A percentile compares a stretch with the other conserved stretches of the same genome.
These are phyloP conservation scores for Platycheirus albimanus DNA, from an alignment of 2,888 invertebrate species.

Conservation along the genomic window DNA sequence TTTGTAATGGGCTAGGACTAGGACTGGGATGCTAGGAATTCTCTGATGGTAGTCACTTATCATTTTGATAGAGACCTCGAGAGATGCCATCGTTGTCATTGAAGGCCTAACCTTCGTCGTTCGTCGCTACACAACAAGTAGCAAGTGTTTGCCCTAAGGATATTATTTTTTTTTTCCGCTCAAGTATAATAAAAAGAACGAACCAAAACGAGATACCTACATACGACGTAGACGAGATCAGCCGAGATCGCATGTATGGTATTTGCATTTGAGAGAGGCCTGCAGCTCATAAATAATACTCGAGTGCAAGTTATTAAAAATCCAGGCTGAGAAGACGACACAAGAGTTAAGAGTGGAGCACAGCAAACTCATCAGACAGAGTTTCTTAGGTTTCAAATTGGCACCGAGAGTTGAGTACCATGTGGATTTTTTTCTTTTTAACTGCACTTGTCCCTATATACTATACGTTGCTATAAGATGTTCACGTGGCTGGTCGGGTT, in stretches of 20 bases:
- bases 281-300: conserved; percentile 70
- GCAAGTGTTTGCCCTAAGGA: conserved; percentile 66
- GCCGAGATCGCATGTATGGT: conserved; percentile 49
- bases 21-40: neutral
- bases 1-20: neutral
- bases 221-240: too few species aligned
- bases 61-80: conserved; percentile 53
- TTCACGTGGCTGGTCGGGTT: conserved; percentile 37
- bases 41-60: conserved; percentile 27
- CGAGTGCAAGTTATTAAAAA: conserved; percentile 65
- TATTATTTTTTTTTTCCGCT: conserved; percentile 49
- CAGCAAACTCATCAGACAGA: conserved; percentile 37
- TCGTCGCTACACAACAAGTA: conserved; percentile 33
- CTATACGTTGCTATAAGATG: neutral
- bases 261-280: conserved; percentile 73
- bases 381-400: conserved; percentile 24
- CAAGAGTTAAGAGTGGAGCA: too few species aligned
- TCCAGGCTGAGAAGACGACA: conserved; percentile 21
- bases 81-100: conserved; percentile 55
- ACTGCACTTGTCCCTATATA: too few species aligned
- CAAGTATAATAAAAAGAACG: conserved; percentile 14
- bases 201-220: conserved; percentile 23
- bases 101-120: conserved; percentile 28
- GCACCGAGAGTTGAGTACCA: conserved; percentile 27
- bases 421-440: conserved; percentile 47